These are phyloP conservation scores for Eretmocerus hayati DNA, from an alignment of 2,888 invertebrate species.

Conservation along the genomic window DNA sequence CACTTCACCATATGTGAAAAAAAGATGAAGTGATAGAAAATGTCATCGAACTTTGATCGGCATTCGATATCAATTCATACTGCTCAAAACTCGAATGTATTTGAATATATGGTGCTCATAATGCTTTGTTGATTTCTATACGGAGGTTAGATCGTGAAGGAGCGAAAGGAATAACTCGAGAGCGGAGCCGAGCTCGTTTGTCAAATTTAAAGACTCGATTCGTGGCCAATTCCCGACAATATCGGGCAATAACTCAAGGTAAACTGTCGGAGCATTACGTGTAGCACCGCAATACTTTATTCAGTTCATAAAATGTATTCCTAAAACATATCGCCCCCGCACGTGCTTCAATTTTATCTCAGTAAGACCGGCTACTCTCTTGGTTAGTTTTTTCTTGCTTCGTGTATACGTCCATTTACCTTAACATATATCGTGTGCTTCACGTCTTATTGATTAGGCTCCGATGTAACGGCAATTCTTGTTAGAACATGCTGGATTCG, in stretches of 20 bases:
- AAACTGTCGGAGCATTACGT: conserved; percentile 36
- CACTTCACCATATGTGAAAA: too few relatives aligned
- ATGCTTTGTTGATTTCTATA: too few relatives aligned
- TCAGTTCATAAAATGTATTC: conserved; percentile 41
- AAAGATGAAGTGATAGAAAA: too few relatives aligned
- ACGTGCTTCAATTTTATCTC: conserved; percentile 40
- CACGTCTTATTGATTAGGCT: conserved; percentile 13
- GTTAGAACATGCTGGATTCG: too few relatives aligned
- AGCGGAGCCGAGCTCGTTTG: conserved; percentile 2
- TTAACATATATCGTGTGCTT: conserved; percentile 5
- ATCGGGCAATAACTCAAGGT: conserved; percentile 33
- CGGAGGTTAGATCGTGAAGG: too few relatives aligned
- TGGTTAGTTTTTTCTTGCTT: conserved; percentile 5
- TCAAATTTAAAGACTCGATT: conserved; percentile 30
- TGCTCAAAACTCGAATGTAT: too few relatives aligned
- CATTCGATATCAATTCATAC: too few relatives aligned
- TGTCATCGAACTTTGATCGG: too few relatives aligned
- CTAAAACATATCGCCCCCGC: conserved; percentile 35
- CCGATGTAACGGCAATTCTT: too few relatives aligned
- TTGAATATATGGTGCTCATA: too few relatives aligned
- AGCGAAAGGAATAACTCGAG: conserved; percentile 8
- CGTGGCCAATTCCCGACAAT: conserved; percentile 35
- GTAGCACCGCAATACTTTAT: conserved; percentile 36
- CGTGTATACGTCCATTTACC: conserved; percentile 1
- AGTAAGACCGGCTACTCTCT: conserved; percentile 13